Conservation (phyloP, 2,113 vertebrate species). For the Dromas ardeola region DNA sequence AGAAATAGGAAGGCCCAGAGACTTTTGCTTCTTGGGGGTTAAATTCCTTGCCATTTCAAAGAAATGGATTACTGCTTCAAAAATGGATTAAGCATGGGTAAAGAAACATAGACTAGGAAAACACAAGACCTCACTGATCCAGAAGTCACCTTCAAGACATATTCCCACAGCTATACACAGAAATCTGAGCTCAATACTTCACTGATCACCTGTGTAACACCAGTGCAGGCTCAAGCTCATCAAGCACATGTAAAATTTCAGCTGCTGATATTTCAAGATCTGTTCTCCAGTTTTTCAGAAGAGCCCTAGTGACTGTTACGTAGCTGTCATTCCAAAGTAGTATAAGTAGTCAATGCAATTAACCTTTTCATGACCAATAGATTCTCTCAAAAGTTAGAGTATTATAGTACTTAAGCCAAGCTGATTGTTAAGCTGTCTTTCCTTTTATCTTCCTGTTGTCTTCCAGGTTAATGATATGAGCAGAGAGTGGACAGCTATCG, state of each 20-base stretch:
- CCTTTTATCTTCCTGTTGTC: neutral
- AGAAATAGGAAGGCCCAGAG: neutral
- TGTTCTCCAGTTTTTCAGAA: neutral
- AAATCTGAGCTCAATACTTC: neutral
- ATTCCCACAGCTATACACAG: neutral
- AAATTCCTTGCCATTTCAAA: neutral
- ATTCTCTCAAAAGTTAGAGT: neutral
- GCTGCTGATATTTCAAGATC: neutral
- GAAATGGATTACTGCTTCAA: neutral
- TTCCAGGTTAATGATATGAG: neutral
- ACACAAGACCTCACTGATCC: neutral
- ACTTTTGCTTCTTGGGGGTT: neutral
- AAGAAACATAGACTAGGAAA: neutral
- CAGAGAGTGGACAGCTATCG: neutral
- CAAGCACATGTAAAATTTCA: neutral
- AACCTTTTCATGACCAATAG: neutral
- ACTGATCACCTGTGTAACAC: neutral
- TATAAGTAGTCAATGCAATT: neutral
- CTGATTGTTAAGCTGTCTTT: neutral
- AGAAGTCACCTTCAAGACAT: neutral
- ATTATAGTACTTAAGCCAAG: neutral
- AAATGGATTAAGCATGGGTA: neutral
- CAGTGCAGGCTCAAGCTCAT: neutral
- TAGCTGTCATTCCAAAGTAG: neutral
- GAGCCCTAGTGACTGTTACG: neutral